A percentile compares a stretch with the other conserved stretches of the same genome.
Conservation (phyloP, 2,113 vertebrate genomes). For the Trematomus loennbergii region DNA sequence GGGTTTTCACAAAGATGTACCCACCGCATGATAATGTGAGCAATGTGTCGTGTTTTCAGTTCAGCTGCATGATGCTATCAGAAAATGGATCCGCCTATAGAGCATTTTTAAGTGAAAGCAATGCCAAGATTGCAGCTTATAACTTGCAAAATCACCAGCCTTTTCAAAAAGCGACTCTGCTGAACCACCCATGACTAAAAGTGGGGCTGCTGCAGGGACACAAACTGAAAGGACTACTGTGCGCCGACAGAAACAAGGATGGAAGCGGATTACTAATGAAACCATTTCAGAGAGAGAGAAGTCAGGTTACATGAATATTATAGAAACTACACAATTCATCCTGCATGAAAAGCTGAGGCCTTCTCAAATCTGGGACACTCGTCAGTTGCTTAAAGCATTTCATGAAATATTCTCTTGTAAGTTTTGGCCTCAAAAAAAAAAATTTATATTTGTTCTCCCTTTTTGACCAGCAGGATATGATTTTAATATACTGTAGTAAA, state of each 20-base stretch:
- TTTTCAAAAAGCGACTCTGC: constrained; percentile 63
- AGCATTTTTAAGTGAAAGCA: constrained; percentile 64
- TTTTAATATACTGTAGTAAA: constrained; percentile 11
- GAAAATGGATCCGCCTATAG: constrained; percentile 69
- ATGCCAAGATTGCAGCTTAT: constrained; percentile 72
- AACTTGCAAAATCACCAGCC: constrained; percentile 70
- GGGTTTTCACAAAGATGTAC: constrained; percentile 45
- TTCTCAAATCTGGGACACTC: constrained; percentile 42
- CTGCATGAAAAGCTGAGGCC: constrained; percentile 10
- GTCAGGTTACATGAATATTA: constrained; percentile 58
- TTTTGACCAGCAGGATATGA: constrained; percentile 21
- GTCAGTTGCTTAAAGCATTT: constrained; percentile 30
- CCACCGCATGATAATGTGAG: constrained; percentile 62
- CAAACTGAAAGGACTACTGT: constrained; percentile 81
- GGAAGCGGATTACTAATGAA: constrained; percentile 82
- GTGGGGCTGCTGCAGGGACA: constrained; percentile 69
- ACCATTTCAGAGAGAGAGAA: constrained; percentile 67
- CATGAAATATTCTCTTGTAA: constrained; percentile 48
- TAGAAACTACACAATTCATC: constrained; percentile 24
- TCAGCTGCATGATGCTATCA: constrained; percentile 71
- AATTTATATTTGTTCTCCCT: background rate
- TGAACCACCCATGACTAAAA: constrained; percentile 78
- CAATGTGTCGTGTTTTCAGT: constrained; percentile 49
- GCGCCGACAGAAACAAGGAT: constrained; percentile 77
- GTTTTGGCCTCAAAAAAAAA: constrained; percentile 29